phyloP scores from a whole-genome alignment of 2,113 vertebrate species.

The Brachyhypopomus gauderio region DNA sequence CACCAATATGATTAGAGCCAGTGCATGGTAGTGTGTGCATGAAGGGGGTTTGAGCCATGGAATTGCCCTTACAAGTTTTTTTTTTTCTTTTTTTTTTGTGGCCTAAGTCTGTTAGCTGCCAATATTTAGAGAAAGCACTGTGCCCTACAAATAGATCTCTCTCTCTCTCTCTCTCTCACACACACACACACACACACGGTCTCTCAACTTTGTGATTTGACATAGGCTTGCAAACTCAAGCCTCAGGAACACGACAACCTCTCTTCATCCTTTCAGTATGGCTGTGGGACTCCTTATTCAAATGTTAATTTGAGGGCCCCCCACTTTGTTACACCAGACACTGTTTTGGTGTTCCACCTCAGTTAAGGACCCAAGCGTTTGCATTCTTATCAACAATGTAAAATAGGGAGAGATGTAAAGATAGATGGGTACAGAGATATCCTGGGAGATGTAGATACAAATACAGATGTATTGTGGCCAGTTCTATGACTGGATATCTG shows the following conservation, averaged over 20 bases:
- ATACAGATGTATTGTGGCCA: no score
- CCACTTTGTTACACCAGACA: conserved; percentile 11
- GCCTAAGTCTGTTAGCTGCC: neutral
- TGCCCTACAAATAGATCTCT: neutral
- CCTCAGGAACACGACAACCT: neutral
- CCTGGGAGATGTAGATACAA: no score
- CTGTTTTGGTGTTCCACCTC: neutral
- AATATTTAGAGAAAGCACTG: conserved; percentile 30
- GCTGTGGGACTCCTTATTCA: conserved; percentile 10
- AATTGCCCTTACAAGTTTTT: conserved; percentile 5
- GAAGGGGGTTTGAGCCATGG: neutral
- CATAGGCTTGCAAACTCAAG: conserved; percentile 13
- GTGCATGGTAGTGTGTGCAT: no score
- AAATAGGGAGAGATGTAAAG: neutral
- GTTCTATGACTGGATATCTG: no score
- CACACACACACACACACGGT: neutral
- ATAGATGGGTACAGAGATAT: no score
- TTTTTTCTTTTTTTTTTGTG: neutral
- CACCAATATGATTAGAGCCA: neutral
- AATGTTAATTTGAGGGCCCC: conserved; percentile 25
- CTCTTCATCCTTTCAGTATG: neutral
- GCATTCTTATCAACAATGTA: neutral
- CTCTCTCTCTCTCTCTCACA: no score
- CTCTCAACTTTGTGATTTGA: conserved; percentile 8
- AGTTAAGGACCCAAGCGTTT: neutral